Evolutionary conservation across 2,888 invertebrate species (phyloP).

Genomic region (Elysia crispata): DNA sequence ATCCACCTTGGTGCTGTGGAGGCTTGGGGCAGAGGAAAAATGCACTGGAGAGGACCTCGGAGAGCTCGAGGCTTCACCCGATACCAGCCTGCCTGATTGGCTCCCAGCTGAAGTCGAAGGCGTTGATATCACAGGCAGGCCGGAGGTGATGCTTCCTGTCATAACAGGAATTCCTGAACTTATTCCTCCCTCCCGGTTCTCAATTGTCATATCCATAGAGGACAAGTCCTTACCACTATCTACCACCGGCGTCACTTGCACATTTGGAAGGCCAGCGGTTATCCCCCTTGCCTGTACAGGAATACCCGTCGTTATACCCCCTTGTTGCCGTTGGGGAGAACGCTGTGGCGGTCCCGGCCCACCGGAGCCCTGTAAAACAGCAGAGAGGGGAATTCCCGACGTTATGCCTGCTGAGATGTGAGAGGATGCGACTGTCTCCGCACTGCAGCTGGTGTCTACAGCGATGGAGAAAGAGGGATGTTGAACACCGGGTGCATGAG

Average conservation of each 20-base stretch:
- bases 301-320: conserved; percentile 39
- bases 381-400: conserved; percentile 40
- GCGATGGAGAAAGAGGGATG: too few species aligned
- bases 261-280: conserved; percentile 38
- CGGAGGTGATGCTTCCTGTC: conserved; percentile 39
- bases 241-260: neutral
- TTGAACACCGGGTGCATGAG: too few species aligned
- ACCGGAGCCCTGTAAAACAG: neutral
- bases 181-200: neutral
- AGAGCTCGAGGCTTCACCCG: neutral
- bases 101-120: too few species aligned
- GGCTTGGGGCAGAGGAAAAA: conserved; percentile 23
- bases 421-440: neutral
- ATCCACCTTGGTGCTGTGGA: neutral
- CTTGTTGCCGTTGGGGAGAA: conserved; percentile 40
- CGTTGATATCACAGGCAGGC: conserved; percentile 28
- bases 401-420: conserved; percentile 39
- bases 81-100: too few species aligned
- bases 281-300: conserved; percentile 21
- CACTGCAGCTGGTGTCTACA: too few species aligned
- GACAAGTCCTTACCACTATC: too few species aligned
- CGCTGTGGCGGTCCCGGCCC: neutral
- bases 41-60: conserved; percentile 5
- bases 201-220: too few species aligned
- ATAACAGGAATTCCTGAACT: conserved; percentile 50